Evolutionary conservation across 2,113 vertebrate genomes (phyloP).

Genomic region (Nothocercus julius): DNA sequence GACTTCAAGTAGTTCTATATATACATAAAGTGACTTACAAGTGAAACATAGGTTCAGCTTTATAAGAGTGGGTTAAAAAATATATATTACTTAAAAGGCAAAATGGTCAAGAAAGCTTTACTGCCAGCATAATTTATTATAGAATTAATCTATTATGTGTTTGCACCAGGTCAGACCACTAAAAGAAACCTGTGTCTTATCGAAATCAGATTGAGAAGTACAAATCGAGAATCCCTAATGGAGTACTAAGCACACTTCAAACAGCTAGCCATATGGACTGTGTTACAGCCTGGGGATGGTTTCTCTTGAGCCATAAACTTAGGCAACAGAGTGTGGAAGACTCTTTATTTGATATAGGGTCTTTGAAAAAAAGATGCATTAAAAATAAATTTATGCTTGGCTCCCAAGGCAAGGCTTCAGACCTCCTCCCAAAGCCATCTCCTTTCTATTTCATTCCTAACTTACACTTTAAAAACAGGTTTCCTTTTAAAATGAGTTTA

Average conservation of each 20-base stretch:
- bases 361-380: slow-evolving; percentile 46
- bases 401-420: background rate
- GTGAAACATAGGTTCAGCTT: slow-evolving; percentile 71
- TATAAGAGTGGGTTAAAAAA: slow-evolving; percentile 74
- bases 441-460: background rate
- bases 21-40: slow-evolving; percentile 68
- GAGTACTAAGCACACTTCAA: slow-evolving; percentile 83
- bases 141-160: slow-evolving; percentile 77
- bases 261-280: slow-evolving; percentile 81
- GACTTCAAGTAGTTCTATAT: slow-evolving; percentile 70
- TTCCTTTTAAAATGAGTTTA: slow-evolving; percentile 14
- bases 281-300: slow-evolving; percentile 76
- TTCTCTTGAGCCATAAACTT: slow-evolving; percentile 73
- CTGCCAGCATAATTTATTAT: slow-evolving; percentile 78
- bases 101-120: slow-evolving; percentile 77
- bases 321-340: slow-evolving; percentile 26
- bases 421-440: background rate
- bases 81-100: slow-evolving; percentile 71
- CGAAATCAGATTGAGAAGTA: slow-evolving; percentile 80
- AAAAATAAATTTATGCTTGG: background rate
- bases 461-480: background rate
- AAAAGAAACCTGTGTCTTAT: slow-evolving; percentile 77
- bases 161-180: slow-evolving; percentile 73
- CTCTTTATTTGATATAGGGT: slow-evolving; percentile 43
- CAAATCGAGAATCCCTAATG: slow-evolving; percentile 77